Percentiles rank a stretch among this genome's conserved stretches.
Evolutionary conservation across 2,797 vertebrate genomes (phyloP).

Genomic region (Dipus sagitta): DNA sequence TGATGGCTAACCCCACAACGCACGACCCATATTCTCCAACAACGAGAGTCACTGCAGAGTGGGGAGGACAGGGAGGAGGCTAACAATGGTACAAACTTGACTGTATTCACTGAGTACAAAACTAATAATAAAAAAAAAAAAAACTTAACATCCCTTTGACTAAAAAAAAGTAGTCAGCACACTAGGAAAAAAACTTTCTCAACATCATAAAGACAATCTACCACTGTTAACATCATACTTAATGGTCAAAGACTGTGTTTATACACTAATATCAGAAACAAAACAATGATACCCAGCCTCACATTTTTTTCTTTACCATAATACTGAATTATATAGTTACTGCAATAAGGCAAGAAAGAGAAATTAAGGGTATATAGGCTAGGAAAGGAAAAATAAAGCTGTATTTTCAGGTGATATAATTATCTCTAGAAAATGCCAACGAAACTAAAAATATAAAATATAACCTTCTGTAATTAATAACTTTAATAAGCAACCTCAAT

Average conservation of each 20-base stretch:
- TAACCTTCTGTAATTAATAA: neutral
- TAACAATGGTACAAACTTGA: too few relatives aligned
- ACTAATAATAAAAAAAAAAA: neutral
- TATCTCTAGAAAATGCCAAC: conserved; percentile 40
- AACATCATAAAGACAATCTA: conserved; percentile 41
- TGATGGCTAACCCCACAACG: too few relatives aligned
- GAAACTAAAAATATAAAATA: conserved; percentile 35
- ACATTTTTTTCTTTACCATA: conserved; percentile 13
- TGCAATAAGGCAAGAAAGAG: conserved; percentile 55
- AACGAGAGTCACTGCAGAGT: too few relatives aligned
- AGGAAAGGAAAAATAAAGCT: conserved; percentile 49
- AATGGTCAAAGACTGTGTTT: neutral
- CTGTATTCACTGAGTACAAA: too few relatives aligned
- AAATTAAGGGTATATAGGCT: neutral
- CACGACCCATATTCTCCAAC: too few relatives aligned
- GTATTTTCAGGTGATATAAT: conserved; percentile 18
- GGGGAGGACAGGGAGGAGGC: too few relatives aligned
- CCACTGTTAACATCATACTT: neutral
- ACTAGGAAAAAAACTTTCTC: neutral
- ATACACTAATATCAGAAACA: conserved; percentile 41
- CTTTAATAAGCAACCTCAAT: conserved; percentile 1
- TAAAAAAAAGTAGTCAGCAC: neutral
- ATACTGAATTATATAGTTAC: conserved; percentile 28
- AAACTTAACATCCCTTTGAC: neutral
- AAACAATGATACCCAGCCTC: neutral